Evolutionary conservation across 2,888 invertebrate genomes (phyloP).

Genomic region (Patella caerulea): DNA sequence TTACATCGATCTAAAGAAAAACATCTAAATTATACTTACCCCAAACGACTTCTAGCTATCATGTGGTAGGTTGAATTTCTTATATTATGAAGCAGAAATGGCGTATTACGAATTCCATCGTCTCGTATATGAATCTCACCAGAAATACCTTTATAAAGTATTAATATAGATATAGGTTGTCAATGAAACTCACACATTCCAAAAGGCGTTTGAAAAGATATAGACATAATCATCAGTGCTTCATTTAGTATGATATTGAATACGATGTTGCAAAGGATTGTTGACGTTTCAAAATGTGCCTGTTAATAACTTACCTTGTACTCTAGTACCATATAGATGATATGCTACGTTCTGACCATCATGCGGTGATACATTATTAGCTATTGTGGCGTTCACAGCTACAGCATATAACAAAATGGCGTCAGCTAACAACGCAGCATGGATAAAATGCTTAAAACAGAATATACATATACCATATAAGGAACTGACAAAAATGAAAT

Average conservation of each 20-base stretch:
- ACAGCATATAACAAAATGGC: constrained; percentile 52
- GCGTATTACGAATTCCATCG: constrained; percentile 37
- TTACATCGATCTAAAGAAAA: too few species aligned
- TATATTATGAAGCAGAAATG: constrained; percentile 44
- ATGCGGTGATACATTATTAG: constrained; percentile 25
- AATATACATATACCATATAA: too few species aligned
- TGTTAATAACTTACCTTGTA: constrained; percentile 33
- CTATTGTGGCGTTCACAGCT: constrained; percentile 42
- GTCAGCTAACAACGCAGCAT: constrained; percentile 52
- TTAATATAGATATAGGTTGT: too few species aligned
- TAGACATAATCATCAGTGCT: too few species aligned
- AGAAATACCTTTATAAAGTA: constrained; percentile 39
- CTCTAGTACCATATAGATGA: constrained; percentile 32
- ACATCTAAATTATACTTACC: constrained; percentile 24
- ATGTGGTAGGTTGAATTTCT: constrained; percentile 31
- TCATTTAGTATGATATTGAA: too few species aligned
- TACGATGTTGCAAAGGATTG: too few species aligned
- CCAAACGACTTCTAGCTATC: constrained; percentile 34
- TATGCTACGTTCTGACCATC: constrained; percentile 32
- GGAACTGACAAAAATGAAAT: too few species aligned
- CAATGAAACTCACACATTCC: too few species aligned
- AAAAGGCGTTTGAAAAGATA: too few species aligned
- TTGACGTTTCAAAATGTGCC: too few species aligned
- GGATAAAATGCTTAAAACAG: constrained; percentile 44
- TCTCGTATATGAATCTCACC: constrained; percentile 41